phyloP scores from a whole-genome alignment of 2,113 vertebrate species.

The Semnopithecus entellus region DNA sequence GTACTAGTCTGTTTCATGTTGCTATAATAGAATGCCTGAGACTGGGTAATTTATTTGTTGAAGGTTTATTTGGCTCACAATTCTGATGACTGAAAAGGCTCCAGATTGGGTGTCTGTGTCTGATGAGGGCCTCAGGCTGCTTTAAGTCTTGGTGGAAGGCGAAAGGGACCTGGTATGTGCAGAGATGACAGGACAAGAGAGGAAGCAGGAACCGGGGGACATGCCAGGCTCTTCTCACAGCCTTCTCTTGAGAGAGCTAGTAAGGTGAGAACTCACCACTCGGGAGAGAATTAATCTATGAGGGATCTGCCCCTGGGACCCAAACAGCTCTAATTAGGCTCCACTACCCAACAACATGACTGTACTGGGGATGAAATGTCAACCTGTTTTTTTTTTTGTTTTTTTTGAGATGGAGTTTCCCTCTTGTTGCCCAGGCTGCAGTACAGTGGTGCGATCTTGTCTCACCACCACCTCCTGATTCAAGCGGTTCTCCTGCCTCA shows the following conservation, averaged over 20 bases:
- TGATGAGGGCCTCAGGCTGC: neutral
- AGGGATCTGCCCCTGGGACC: neutral
- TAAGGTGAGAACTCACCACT: neutral
- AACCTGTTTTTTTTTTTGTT: neutral
- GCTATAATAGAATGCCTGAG: neutral
- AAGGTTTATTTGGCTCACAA: neutral
- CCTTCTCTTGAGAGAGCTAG: neutral
- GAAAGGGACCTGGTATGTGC: neutral
- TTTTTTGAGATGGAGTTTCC: no score
- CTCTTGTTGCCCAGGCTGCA: no score
- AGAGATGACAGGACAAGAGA: neutral
- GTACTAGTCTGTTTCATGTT: neutral
- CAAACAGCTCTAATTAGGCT: neutral
- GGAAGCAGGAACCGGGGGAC: neutral
- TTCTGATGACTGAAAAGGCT: neutral
- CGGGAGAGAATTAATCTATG: neutral
- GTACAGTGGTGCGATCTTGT: fast-evolving
- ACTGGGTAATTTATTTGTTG: neutral
- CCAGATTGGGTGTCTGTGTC: neutral
- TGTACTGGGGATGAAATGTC: neutral
- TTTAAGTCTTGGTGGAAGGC: neutral
- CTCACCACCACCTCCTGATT: no score
- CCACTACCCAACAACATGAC: neutral
- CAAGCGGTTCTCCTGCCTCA: no score
- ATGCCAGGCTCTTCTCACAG: neutral